phyloP scores from a whole-genome alignment of 2,797 vertebrate species.

The Arctocebus calabarensis region DNA sequence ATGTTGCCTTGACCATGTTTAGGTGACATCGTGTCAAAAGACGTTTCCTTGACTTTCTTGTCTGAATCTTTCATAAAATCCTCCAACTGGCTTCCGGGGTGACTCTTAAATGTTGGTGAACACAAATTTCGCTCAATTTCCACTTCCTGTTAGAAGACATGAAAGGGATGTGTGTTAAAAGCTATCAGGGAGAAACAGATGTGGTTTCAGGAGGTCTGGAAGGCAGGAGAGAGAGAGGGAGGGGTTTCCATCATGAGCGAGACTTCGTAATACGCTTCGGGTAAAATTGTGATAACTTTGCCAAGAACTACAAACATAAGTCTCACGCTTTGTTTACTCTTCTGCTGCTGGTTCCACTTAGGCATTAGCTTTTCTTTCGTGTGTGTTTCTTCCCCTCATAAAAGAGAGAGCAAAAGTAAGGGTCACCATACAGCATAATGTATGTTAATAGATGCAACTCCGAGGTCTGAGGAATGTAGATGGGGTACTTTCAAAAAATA shows the following conservation, averaged over 20 bases:
- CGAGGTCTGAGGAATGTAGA: slow-evolving; percentile 50
- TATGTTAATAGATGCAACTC: slow-evolving; percentile 71
- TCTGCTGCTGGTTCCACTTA: slow-evolving; percentile 56
- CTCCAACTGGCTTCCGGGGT: slow-evolving; percentile 80
- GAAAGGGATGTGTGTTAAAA: slow-evolving; percentile 82
- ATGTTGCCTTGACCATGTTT: slow-evolving; percentile 79
- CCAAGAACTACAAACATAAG: slow-evolving; percentile 47
- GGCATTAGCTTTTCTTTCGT: slow-evolving; percentile 73
- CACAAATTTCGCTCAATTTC: slow-evolving; percentile 86
- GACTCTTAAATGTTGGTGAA: slow-evolving; percentile 81
- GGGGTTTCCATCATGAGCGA: slow-evolving; percentile 47
- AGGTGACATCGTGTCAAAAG: slow-evolving; percentile 87
- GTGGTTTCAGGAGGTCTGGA: slow-evolving; percentile 29
- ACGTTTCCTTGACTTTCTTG: slow-evolving; percentile 85
- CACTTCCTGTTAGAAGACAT: slow-evolving; percentile 88
- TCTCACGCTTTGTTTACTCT: slow-evolving; percentile 68
- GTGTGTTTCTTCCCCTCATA: neutral
- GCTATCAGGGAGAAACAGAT: slow-evolving; percentile 81
- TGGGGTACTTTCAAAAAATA: slow-evolving; percentile 47
- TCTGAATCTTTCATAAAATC: slow-evolving; percentile 80
- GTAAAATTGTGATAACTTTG: slow-evolving; percentile 72
- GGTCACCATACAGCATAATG: slow-evolving; percentile 53
- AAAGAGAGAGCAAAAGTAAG: slow-evolving; percentile 61
- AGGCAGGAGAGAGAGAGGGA: neutral
- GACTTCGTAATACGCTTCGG: slow-evolving; percentile 70